Base-by-base conservation (phyloP, 2,113 vertebrate genomes). In the Oryzias woworae region DNA sequence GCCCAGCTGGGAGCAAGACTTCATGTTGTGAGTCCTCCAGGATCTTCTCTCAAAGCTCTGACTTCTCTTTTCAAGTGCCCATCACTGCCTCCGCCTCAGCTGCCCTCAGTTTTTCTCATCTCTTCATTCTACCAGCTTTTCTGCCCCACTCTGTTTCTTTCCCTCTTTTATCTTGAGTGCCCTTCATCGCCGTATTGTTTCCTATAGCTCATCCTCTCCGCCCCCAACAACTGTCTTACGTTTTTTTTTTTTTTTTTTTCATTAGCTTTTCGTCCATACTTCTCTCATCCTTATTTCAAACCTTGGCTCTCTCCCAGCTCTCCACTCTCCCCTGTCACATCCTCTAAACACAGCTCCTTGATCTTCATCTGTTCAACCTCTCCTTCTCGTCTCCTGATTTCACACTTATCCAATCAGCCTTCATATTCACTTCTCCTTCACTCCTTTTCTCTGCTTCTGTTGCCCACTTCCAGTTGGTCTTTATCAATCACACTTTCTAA, bases 1-100 rank as follows among this genome's bases (percentile, higher is more conserved):
- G 91, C 97, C 97, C 51, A 94, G 95, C 90, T 98, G 97, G 97
- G 97, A 99, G 80, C 97, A 99, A 75, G 97, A 99, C 86, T 98
- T 98, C 90, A 98, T 98, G 97, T 98, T 98, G 97, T 98, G 89
- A 98, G 97, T 96, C 58, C 61, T 63, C 72, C 62, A 55, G 53
- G 42, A 55, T 74, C 62, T 53, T 62, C 70, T 61, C 43, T 61
- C 55, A 62, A 58, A 49, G 26, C 65, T 53, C 46, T 56, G 47
- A 52, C 47, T 47, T 36, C 60, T 28, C 28, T 53, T 12, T 58
- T 49, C 42, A 65, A 60, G 31, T 53, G 15, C 20, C 73, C 58
- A 22, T 72, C 50, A 48, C 24, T 14, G 50, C 58, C 55, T 72
- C 44, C 44, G 31, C 71, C 66, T 67, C 57, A 67, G 57, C 28